Conservation (phyloP, 1,140 invertebrate species). For the Rhagoletis zephyria region DNA sequence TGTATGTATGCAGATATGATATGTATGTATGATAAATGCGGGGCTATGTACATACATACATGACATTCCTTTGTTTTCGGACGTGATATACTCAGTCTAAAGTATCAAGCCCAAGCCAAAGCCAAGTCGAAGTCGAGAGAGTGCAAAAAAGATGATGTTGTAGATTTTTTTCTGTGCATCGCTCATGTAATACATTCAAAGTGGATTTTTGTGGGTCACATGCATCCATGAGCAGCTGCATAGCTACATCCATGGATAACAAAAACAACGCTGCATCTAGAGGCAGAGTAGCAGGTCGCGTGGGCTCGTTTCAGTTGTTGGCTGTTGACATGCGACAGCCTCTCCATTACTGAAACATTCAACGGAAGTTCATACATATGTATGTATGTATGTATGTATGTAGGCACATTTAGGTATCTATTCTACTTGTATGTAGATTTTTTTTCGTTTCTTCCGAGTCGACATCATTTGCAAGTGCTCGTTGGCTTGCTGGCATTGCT, state of each 20-base stretch:
- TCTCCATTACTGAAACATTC: background rate
- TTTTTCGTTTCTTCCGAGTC: background rate
- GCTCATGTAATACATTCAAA: background rate
- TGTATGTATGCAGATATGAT: too few species aligned
- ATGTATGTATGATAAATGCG: background rate
- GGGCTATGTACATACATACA: too few species aligned
- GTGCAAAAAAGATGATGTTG: background rate
- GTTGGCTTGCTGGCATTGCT: background rate
- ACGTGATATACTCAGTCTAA: background rate
- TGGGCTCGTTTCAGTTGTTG: background rate
- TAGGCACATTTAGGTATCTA: background rate
- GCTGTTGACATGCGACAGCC: background rate
- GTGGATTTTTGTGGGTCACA: conserved; percentile 6
- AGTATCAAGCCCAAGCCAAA: background rate
- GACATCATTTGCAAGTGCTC: conserved; percentile 4
- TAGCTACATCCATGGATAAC: background rate
- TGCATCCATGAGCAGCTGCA: background rate
- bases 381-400: too few species aligned
- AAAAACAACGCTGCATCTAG: background rate
- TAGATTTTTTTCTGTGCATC: background rate
- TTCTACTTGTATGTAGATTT: background rate
- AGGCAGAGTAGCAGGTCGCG: background rate
- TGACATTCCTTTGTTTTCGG: background rate
- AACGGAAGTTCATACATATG: background rate
- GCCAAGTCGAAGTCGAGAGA: background rate